These are phyloP conservation scores for Machimus atricapillus DNA, from an alignment of 2,888 invertebrate species.

Conservation along the genomic window DNA sequence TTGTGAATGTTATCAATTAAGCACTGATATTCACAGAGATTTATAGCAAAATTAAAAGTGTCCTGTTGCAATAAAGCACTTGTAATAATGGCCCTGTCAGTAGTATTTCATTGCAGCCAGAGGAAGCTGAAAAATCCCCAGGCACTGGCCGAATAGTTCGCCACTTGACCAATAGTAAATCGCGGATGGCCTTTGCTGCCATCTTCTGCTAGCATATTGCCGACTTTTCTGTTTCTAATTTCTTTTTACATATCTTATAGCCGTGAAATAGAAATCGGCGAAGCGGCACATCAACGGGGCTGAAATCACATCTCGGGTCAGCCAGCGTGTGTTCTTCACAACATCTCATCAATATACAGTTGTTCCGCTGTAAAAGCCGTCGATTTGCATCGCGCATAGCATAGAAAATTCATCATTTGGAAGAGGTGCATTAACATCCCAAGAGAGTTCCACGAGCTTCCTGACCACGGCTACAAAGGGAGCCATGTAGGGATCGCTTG, in stretches of 20 bases:
- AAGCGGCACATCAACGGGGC: not conserved
- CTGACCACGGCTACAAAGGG: not conserved
- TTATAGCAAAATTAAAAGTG: not conserved
- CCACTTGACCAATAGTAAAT: not conserved
- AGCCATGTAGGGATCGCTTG: not conserved
- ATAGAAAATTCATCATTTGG: not conserved
- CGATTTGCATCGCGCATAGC: constrained; percentile 9
- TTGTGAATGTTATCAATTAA: not conserved
- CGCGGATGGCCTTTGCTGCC: not conserved
- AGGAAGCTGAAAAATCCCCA: not conserved
- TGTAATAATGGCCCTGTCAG: not conserved
- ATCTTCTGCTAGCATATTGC: not conserved
- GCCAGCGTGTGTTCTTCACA: not conserved
- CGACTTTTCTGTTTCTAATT: not conserved
- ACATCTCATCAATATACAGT: constrained; percentile 28
- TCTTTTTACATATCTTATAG: not conserved
- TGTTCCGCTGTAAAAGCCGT: not conserved
- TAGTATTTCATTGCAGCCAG: not conserved
- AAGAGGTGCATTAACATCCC: constrained; percentile 9
- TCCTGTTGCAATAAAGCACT: not conserved
- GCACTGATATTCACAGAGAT: not conserved
- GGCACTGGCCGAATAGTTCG: not conserved
- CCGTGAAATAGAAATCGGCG: not conserved
- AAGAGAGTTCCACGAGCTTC: not conserved
- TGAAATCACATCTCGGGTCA: not conserved